Conservation (phyloP, 2,113 vertebrate species). For the Kryptolebias marmoratus region DNA sequence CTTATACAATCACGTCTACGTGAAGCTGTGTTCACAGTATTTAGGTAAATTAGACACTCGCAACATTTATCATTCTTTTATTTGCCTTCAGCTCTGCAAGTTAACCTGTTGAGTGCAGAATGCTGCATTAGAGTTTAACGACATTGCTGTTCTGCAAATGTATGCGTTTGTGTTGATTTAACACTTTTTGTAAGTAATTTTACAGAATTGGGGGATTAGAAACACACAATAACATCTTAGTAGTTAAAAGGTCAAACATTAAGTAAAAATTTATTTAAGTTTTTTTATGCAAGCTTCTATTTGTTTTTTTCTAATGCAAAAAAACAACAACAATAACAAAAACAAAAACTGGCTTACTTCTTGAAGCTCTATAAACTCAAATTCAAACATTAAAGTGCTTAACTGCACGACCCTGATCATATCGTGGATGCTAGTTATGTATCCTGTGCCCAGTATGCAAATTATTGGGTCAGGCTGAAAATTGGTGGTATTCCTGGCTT, state of each 20-base stretch:
- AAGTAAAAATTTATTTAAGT: no score
- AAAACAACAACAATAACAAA: background rate
- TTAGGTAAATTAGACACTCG: constrained; percentile 8
- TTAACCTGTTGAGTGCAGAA: background rate
- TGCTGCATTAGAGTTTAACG: no score
- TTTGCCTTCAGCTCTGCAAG: background rate
- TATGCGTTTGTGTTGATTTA: background rate
- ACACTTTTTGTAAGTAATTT: background rate
- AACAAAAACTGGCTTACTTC: no score
- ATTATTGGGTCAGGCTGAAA: constrained; percentile 54
- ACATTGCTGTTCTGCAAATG: background rate
- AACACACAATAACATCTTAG: no score
- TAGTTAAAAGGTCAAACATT: no score
- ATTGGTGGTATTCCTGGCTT: constrained; percentile 56
- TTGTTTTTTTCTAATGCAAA: no score
- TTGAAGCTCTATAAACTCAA: no score
- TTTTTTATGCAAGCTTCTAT: no score
- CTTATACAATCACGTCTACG: constrained; percentile 43
- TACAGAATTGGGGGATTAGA: background rate
- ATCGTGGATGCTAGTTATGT: constrained; percentile 14
- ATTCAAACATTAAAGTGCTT: background rate
- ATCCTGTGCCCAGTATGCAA: constrained; percentile 71
- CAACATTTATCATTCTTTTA: background rate
- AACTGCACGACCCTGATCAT: constrained; percentile 15
- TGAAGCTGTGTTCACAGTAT: constrained; percentile 13